Evolutionary conservation across 2,113 vertebrate genomes (phyloP).

Genomic region (Tyrannus savana): DNA sequence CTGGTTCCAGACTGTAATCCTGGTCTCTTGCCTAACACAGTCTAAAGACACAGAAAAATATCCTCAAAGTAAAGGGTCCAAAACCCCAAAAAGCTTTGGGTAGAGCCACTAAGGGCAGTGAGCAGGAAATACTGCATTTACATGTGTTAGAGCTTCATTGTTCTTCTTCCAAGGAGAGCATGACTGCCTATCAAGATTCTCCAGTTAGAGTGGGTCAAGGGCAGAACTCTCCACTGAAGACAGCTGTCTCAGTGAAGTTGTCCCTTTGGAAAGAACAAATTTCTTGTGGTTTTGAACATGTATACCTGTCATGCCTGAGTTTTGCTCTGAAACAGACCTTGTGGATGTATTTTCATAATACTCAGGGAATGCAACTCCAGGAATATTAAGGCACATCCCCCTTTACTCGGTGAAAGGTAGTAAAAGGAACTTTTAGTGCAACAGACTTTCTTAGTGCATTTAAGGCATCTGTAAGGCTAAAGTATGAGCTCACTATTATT

Average conservation of each 20-base stretch:
- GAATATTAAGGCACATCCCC: neutral
- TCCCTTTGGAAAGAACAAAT: neutral
- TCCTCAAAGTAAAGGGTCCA: neutral
- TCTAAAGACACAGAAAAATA: neutral
- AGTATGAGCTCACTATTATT: neutral
- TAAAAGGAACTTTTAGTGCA: neutral
- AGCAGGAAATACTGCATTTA: neutral
- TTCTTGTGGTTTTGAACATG: neutral
- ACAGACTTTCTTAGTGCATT: neutral
- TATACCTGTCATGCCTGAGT: neutral
- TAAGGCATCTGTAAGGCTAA: neutral
- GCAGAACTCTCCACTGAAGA: neutral
- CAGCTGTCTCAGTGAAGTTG: neutral
- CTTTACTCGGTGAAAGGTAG: neutral
- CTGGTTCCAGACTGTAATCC: neutral
- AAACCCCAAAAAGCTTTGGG: neutral
- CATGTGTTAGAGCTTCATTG: neutral
- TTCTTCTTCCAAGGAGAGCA: neutral
- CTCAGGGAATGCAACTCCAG: fast-evolving
- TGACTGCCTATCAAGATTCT: neutral
- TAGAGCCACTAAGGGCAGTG: neutral
- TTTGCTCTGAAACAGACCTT: neutral
- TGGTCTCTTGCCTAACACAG: neutral
- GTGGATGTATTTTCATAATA: neutral
- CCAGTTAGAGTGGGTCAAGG: neutral